A percentile compares a stretch with the other conserved stretches of the same genome.
These are phyloP conservation scores for Cacoxenus indagator DNA, from an alignment of 2,888 invertebrate species.

Conservation along the genomic window DNA sequence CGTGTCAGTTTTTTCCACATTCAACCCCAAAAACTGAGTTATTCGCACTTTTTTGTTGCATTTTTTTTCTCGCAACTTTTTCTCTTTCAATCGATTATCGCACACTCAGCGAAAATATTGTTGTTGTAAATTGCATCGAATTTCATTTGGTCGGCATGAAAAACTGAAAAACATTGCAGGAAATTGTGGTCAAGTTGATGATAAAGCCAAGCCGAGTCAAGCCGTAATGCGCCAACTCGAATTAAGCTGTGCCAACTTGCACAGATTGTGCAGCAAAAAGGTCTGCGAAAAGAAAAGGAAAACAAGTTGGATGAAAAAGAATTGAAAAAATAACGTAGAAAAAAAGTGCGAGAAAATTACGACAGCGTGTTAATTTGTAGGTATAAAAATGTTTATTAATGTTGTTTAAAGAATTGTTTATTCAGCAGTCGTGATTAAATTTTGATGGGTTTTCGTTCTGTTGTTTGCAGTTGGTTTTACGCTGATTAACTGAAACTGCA, in stretches of 20 bases:
- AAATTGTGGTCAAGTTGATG: conserved; percentile 7
- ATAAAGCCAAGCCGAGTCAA: neutral
- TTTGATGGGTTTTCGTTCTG: neutral
- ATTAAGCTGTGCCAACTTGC: too few relatives aligned
- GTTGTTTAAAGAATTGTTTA: neutral
- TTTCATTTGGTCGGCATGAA: conserved; percentile 8
- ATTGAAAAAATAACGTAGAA: neutral
- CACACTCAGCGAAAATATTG: conserved; percentile 8
- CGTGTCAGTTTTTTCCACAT: neutral
- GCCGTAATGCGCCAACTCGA: too few relatives aligned
- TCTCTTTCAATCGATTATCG: neutral
- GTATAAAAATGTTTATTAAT: neutral
- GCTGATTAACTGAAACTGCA: too few relatives aligned
- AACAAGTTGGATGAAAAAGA: neutral
- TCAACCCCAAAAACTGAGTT: conserved; percentile 1
- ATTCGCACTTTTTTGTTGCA: neutral
- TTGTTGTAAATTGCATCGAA: conserved; percentile 1
- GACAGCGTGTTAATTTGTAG: neutral
- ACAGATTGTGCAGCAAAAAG: too few relatives aligned
- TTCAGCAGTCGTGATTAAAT: neutral
- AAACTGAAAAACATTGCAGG: neutral
- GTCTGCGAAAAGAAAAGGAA: neutral
- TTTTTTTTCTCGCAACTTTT: neutral
- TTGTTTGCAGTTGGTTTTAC: conserved; percentile 47
- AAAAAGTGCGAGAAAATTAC: neutral